Conservation (phyloP, 92 coral and sea anemone genomes). For the Palythoa grandiflora region DNA sequence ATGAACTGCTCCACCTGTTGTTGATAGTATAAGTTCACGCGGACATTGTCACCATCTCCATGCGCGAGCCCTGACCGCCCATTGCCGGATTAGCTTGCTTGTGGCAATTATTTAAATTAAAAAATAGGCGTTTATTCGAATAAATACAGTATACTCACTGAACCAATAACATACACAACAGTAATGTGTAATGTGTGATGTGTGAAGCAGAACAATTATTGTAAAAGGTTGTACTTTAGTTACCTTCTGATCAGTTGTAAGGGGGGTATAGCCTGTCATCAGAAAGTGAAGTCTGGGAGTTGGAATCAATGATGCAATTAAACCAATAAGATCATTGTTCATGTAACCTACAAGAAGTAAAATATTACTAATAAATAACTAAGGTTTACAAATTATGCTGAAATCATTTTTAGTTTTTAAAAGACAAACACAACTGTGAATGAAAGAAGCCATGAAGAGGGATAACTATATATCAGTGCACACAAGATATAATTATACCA, state of each 20-base stretch:
- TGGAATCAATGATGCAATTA: slow-evolving; percentile 98
- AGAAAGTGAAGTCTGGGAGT: slow-evolving; percentile 97
- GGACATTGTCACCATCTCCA: too few species aligned
- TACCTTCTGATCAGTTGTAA: slow-evolving; percentile 99
- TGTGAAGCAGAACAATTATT: neutral
- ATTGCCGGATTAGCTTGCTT: too few species aligned
- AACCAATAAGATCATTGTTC: slow-evolving; percentile 97
- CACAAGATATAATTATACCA: too few species aligned
- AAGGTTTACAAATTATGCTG: neutral
- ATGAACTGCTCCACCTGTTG: too few species aligned
- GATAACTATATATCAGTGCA: too few species aligned
- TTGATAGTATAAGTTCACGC: too few species aligned
- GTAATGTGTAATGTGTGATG: neutral
- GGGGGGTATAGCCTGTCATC: slow-evolving; percentile 99
- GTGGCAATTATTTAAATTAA: too few species aligned
- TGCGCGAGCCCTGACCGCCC: too few species aligned
- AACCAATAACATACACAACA: neutral
- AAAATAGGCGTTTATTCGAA: too few species aligned
- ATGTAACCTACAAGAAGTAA: slow-evolving; percentile 74
- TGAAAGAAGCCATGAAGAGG: too few species aligned
- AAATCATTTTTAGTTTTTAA: neutral
- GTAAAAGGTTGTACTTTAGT: neutral
- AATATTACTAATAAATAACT: neutral
- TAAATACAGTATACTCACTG: neutral
- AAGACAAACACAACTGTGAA: too few species aligned